Evolutionary conservation across 2,888 invertebrate genomes (phyloP), one percentile per base, ranked within the genome.

Genomic region (Ichneumoninae sp.): DNA sequence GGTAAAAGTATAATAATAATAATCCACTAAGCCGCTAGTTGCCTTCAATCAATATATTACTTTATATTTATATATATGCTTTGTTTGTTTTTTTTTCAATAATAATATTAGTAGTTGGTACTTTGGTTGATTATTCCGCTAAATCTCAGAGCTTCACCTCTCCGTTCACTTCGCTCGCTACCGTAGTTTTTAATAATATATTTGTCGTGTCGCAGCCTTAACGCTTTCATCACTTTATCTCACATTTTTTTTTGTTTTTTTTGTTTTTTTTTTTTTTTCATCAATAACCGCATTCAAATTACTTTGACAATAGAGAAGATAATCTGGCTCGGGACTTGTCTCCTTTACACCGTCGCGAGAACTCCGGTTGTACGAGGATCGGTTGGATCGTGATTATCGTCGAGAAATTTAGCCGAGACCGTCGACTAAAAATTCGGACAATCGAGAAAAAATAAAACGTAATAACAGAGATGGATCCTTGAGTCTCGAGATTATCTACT

Each of bases 51-150:
- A 89, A 89, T 90, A 88, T 88, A 88, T 88, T 88, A 88, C 87
- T 85, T 95, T 94, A 95, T 94, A 88, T 94, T 94, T 95, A 94
- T 95, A 94, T 95, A 94, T 95, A 95, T 95, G 79, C 74, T 80
- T 83, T 76, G 71, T 75, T 88, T 85, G 85, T 85, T 81, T 88
- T 90, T 90, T 87, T 89, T 88, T 87, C 89, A 89, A 89, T 91
- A 91, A 89, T 91, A 94, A 94, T 93, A 92, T 94, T 94, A 94
- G 93, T 94, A 94, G 89, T 96, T 96, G 96, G 96, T 96, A 96
- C 96, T 95, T 96, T 96, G 94, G 92, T 93, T 95, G 95, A 95
- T 95, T 95, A 95, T 95, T 95, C 94, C 94, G 94, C 95, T 95
- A 95, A 92, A 95, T 22, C 54, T 94, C 90, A 91, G 91, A 90